phyloP scores from a whole-genome alignment of 1,140 invertebrate species.

The Panagrolaimus sp. region DNA sequence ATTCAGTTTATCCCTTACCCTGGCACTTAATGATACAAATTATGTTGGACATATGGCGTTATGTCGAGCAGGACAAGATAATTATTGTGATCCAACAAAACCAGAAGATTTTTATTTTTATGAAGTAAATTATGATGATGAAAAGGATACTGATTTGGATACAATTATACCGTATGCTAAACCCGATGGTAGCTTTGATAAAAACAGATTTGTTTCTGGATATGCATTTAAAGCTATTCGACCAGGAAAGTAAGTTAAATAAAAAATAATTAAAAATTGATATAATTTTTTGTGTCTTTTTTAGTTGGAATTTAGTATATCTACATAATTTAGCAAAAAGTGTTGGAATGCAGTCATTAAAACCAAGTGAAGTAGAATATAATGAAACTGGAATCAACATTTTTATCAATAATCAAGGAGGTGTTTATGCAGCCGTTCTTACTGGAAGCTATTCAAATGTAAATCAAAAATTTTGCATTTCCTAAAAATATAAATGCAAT shows the following conservation, averaged over 20 bases:
- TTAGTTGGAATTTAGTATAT: constrained; percentile 17
- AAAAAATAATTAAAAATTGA: too few relatives aligned
- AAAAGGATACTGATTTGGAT: constrained; percentile 24
- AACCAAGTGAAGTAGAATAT: too few relatives aligned
- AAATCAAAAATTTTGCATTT: too few relatives aligned
- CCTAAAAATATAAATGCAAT: too few relatives aligned
- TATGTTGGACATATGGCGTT: constrained; percentile 32
- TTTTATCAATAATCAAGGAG: too few relatives aligned
- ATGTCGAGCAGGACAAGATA: constrained; percentile 23
- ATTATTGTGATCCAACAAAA: constrained; percentile 42
- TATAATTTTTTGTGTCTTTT: too few relatives aligned
- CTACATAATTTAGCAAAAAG: too few relatives aligned
- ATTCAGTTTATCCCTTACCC: constrained; percentile 12
- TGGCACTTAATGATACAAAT: neutral
- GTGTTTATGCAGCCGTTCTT: too few relatives aligned
- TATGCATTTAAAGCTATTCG: constrained; percentile 27
- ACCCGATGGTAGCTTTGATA: neutral
- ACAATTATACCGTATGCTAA: constrained; percentile 9
- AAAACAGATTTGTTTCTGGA: constrained; percentile 12
- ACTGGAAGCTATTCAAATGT: too few relatives aligned
- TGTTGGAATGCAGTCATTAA: too few relatives aligned
- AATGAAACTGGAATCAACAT: too few relatives aligned
- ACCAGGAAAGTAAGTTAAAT: too few relatives aligned
- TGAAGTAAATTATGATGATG: constrained; percentile 29
- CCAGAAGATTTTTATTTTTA: constrained; percentile 45